These are phyloP conservation scores for Diglossa brunneiventris DNA, from an alignment of 2,113 vertebrate species.

Conservation along the genomic window DNA sequence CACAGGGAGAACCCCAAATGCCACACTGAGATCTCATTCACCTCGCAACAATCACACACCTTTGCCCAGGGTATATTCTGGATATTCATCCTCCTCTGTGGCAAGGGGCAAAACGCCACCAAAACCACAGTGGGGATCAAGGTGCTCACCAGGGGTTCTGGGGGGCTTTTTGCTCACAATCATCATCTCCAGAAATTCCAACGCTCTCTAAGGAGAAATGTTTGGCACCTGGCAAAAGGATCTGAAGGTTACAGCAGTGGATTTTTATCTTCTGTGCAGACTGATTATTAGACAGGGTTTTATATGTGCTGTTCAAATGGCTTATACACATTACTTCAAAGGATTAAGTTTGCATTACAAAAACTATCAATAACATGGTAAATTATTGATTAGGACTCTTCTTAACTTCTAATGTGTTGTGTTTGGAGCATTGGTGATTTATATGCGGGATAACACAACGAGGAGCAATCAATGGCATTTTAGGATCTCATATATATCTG, in stretches of 20 bases:
- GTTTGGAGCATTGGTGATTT: background rate
- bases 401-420: background rate
- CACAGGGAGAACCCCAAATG: background rate
- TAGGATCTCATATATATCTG: background rate
- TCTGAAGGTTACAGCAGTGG: background rate
- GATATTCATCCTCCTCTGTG: no score
- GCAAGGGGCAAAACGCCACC: background rate
- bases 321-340: background rate
- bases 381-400: background rate
- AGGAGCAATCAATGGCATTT: background rate
- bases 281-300: background rate
- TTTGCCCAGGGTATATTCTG: rapidly evolving
- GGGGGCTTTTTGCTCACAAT: background rate
- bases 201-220: rapidly evolving
- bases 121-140: rapidly evolving
- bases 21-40: background rate
- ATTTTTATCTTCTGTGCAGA: background rate
- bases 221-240: background rate
- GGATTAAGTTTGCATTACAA: background rate
- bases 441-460: background rate
- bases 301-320: background rate
- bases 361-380: background rate
- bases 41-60: background rate
- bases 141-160: background rate
- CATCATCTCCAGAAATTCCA: background rate